These are phyloP conservation scores for Drosophila quinaria DNA, from an alignment of 2,888 invertebrate species.

Conservation along the genomic window DNA sequence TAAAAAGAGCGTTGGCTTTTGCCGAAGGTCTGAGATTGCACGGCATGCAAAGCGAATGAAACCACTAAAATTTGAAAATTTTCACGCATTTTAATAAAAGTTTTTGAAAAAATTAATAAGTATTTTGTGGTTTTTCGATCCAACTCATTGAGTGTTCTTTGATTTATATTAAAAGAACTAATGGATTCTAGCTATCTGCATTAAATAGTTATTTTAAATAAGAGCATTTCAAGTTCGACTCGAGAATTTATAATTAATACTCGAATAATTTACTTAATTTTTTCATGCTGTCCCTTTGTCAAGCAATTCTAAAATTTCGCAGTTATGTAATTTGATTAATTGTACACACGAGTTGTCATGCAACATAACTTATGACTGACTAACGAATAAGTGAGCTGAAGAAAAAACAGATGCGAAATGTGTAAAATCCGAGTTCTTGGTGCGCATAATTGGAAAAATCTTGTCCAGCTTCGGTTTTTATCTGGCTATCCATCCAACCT, in stretches of 20 bases:
- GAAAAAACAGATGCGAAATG: conserved; percentile 7
- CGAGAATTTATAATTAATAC: neutral
- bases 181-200: no score
- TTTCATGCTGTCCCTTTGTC: neutral
- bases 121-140: no score
- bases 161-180: no score
- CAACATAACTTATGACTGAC: conserved; percentile 40
- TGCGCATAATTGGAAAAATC: conserved; percentile 56
- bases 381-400: conserved; percentile 6
- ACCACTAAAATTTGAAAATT: no score
- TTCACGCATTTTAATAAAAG: no score
- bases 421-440: conserved; percentile 34
- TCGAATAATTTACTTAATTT: neutral
- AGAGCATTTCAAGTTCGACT: neutral
- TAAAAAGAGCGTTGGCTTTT: no score
- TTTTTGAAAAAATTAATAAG: no score
- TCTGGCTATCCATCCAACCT: conserved; percentile 8
- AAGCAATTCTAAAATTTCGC: conserved; percentile 18
- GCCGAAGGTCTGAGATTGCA: no score
- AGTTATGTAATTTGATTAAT: conserved; percentile 47
- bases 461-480: conserved; percentile 45
- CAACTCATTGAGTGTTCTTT: no score
- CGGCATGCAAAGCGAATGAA: no score
- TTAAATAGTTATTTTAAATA: neutral
- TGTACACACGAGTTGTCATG: conserved; percentile 51